Conservation (phyloP, 2,113 vertebrate species). For the Microtus montanus region DNA sequence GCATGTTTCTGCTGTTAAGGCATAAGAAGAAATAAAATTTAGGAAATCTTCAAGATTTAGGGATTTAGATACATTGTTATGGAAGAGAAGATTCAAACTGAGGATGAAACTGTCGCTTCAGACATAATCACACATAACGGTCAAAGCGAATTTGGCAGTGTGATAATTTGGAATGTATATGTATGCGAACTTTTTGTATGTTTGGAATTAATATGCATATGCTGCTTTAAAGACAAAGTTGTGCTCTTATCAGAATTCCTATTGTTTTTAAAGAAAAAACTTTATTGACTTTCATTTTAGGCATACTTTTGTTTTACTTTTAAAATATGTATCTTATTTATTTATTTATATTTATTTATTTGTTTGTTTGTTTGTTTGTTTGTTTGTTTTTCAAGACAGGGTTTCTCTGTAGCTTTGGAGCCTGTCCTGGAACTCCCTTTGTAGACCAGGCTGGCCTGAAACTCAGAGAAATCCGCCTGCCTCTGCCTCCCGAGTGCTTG, state of each 20-base stretch:
- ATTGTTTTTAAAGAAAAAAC: background rate
- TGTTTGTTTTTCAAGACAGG: no score
- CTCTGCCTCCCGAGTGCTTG: no score
- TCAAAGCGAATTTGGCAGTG: background rate
- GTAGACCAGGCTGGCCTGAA: no score
- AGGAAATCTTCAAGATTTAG: background rate
- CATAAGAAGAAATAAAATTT: no score
- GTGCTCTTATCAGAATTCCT: background rate
- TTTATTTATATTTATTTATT: no score
- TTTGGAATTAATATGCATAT: background rate
- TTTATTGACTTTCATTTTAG: background rate
- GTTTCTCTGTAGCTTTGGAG: no score
- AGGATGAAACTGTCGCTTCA: background rate
- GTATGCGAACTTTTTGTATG: background rate
- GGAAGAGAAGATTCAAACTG: background rate
- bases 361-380: no score
- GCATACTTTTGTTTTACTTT: background rate
- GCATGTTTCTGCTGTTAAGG: no score
- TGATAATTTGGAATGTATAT: background rate
- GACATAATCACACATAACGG: background rate
- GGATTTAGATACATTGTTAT: background rate
- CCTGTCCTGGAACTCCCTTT: no score
- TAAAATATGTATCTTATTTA: background rate
- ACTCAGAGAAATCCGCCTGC: no score
- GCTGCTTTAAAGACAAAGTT: background rate